Evolutionary conservation across 2,113 vertebrate genomes (phyloP), one percentile per base, ranked within the genome.

Genomic region (Serilophus lunatus): DNA sequence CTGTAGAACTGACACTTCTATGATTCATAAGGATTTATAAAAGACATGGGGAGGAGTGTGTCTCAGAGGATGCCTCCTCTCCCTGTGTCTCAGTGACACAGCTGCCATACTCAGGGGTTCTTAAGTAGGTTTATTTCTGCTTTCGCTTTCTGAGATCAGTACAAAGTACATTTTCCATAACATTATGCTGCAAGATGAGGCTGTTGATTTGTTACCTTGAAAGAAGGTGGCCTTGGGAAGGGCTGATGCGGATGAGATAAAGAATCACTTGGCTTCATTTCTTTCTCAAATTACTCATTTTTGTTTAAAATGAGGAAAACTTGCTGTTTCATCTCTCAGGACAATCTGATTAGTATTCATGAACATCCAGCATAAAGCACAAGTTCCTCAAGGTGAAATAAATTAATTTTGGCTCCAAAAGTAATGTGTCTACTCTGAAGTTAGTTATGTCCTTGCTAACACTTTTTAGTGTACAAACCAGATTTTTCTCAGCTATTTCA

Each of bases 261-360:
- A 38, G 42, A 61, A 56, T 88, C 47, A 33, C 24, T 71, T 94
- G 54, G 26, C 64, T 90, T 64, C 4, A 6, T 60, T 91, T 96
- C 31, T 74, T 86, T 47, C 33, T 65, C 56, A 26, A 60, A 6
- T 49, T 63, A 66, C 3, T 78, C 1, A 25, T 61, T 93, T 88
- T 78, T 75, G 13, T 78, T 90, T 81, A 71, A 92, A 88, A 78
- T 71, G 17, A 71, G 13, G 45, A 90, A 94, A 88, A 90, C 10
- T 15, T 91, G 72, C 91, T 71, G 56, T 94, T 88, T 93, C 76
- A 75, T 86, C 64, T 92, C 44, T 59, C 57, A 64, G 11, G 31
- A 75, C 75, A 71, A 71, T 54, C 77, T 89, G 26, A 70, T 94
- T 68, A 93, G 29, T 77, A 92, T 93, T 86, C 82, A 49, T 68